Conservation (phyloP, 1,140 invertebrate genomes). For the Holotrichia oblita region DNA sequence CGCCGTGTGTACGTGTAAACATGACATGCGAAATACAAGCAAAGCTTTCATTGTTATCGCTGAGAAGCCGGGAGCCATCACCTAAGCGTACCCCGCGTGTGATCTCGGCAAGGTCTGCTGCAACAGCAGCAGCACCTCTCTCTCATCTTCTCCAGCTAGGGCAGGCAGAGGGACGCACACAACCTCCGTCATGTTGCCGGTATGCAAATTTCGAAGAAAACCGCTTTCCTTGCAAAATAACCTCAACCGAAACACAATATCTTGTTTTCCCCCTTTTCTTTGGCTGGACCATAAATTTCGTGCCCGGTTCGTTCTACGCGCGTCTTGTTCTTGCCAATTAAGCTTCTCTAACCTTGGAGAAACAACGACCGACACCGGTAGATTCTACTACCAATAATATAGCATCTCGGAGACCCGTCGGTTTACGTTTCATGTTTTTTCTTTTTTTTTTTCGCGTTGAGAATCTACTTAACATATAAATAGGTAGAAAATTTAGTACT, state of each 20-base stretch:
- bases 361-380: constrained; percentile 10
- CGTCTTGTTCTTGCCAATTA: constrained; percentile 20
- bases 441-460: not conserved
- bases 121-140: not conserved
- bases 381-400: not conserved
- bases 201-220: constrained; percentile 17
- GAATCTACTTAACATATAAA: constrained; percentile 12
- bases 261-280: constrained; percentile 16
- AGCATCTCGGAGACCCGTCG: not conserved
- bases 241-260: constrained; percentile 16
- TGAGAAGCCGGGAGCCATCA: not conserved
- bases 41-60: constrained; percentile 6
- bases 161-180: not conserved
- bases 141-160: not conserved
- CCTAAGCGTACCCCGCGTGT: not conserved
- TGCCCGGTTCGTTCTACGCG: not conserved
- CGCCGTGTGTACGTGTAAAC: not conserved
- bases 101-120: too few relatives aligned
- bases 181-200: not conserved
- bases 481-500: not conserved
- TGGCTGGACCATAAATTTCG: constrained; percentile 1
- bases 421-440: constrained; percentile 7
- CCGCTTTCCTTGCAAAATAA: constrained; percentile 6
- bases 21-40: constrained; percentile 16
- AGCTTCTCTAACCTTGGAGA: constrained; percentile 6